Evolutionary conservation across 1,140 invertebrate species (phyloP).

Genomic region (Telenomus remus): DNA sequence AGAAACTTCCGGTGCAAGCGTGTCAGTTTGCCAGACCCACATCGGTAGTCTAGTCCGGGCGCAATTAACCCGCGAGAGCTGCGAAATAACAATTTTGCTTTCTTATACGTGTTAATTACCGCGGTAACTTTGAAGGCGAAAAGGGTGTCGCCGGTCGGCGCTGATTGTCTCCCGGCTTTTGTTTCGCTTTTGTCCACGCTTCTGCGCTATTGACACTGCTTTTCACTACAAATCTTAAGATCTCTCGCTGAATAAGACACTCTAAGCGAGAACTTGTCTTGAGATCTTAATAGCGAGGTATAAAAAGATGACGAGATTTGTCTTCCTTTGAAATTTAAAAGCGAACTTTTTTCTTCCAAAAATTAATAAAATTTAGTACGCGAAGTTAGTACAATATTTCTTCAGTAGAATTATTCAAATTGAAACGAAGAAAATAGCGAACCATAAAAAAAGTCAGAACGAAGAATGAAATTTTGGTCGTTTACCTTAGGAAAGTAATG

Average conservation of each 20-base stretch:
- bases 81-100: slow-evolving; percentile 48
- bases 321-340: no score
- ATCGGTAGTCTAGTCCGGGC: slow-evolving; percentile 1
- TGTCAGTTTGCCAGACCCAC: slow-evolving; percentile 49
- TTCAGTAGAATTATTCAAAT: no score
- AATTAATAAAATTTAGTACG: no score
- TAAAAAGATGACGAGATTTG: no score
- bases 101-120: slow-evolving; percentile 49
- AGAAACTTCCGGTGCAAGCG: slow-evolving; percentile 42
- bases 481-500: no score
- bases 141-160: slow-evolving; percentile 34
- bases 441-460: no score
- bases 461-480: no score
- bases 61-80: slow-evolving; percentile 51
- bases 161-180: slow-evolving; percentile 26
- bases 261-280: neutral
- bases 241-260: slow-evolving; percentile 18
- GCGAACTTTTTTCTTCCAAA: no score
- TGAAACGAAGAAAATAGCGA: no score
- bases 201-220: slow-evolving; percentile 27
- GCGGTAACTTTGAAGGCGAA: slow-evolving; percentile 46
- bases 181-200: slow-evolving; percentile 12
- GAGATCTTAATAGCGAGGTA: slow-evolving; percentile 9
- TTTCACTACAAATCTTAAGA: slow-evolving; percentile 12
- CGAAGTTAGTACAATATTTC: no score